Base-by-base conservation (phyloP, 2,888 invertebrate species). In the Drosophila nigricruria region DNA sequence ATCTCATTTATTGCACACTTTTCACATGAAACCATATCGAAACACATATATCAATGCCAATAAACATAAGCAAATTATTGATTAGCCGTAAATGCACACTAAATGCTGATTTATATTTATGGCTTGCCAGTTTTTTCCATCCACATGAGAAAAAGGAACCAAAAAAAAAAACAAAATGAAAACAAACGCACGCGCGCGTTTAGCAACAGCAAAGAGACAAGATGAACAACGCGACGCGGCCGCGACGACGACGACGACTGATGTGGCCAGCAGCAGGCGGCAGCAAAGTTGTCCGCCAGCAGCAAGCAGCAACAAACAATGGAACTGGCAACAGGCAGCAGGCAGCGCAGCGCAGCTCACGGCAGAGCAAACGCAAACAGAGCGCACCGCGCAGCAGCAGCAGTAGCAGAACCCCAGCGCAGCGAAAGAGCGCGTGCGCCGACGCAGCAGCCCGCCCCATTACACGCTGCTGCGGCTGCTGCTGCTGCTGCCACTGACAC, bases 401-500 rank as follows among this genome's bases (percentile, higher is more conserved):
- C 70, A 82, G 38, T 42, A 59, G 54, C 67, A 63, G 61, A 56
- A 20, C 56, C 6, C 32, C 52, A 47, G 30, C 59, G 56, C 67
- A 74, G 73, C 50, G 32, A 53, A 65, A 67, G 62, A 59, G 61
- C 61, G 66, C 64, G 65, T 45, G 70, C 68, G 62, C 75, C 67
- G 66, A 62, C 70, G 79, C 79, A 78, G 82, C 77, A 69, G 86
- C 65, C 64, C 77, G 69, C 57, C 82, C 86, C 81, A 73, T 82
- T 82, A 73, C 80, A 79, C 43, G 69, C 70, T 73, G 59, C 58
- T 67, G 62, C 27, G 53, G 53, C 40, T 56, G 45, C 42, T 63
- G 62, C 77, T 80, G 42, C 43, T 66, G 65, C 77, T 81, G 82
- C 79, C 77, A 87, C 82, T 82, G 84, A 78, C 87, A 84, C 82